phyloP scores from a whole-genome alignment of 1,140 invertebrate genomes.

The Microplitis mediator region DNA sequence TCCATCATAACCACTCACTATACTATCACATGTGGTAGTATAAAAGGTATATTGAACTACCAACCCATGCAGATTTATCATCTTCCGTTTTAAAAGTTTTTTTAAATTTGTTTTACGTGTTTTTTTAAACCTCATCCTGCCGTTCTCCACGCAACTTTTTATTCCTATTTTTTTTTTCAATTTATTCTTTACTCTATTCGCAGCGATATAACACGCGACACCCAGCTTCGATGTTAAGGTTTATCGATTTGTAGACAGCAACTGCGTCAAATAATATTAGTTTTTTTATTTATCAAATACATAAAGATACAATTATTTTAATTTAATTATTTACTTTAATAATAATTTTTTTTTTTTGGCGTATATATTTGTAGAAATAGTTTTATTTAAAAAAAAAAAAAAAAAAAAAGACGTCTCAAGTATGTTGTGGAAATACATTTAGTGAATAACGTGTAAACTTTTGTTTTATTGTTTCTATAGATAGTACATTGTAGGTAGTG shows the following conservation, averaged over 20 bases:
- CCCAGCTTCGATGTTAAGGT: background rate
- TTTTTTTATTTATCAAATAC: no score
- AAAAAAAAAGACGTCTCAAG: no score
- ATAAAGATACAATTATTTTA: no score
- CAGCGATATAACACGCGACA: background rate
- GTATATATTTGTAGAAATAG: no score
- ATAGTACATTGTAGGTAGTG: no score
- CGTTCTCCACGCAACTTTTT: constrained; percentile 11
- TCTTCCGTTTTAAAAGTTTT: background rate
- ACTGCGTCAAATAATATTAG: background rate
- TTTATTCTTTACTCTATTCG: background rate
- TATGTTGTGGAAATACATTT: no score
- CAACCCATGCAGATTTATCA: background rate
- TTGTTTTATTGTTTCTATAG: no score
- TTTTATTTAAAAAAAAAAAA: no score
- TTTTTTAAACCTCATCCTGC: background rate
- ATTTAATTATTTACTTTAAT: no score
- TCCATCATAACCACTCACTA: constrained; percentile 4
- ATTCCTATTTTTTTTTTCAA: background rate
- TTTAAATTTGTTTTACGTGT: background rate
- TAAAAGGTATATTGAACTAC: background rate
- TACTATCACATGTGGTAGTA: background rate
- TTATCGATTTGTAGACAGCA: background rate
- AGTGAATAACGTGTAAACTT: no score
- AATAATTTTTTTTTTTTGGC: no score